Percentiles rank a stretch among this genome's conserved stretches.
These are phyloP conservation scores for Pollenia angustigena DNA, from an alignment of 2,888 invertebrate species.

Conservation along the genomic window DNA sequence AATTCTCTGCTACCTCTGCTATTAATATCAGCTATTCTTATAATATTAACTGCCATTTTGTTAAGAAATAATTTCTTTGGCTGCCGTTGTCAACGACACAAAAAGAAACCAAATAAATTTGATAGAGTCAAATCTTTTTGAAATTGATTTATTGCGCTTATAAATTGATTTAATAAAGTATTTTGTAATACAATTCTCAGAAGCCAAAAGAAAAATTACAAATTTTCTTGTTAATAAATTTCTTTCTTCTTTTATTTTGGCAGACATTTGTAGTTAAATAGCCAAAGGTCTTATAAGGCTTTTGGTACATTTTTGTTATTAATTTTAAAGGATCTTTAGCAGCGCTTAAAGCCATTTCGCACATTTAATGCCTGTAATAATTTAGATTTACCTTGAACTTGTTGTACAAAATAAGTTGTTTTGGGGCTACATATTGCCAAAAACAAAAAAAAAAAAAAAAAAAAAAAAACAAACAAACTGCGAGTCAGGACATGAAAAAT, in stretches of 20 bases:
- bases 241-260: background rate
- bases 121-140: constrained; percentile 6
- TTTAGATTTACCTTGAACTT: constrained; percentile 71
- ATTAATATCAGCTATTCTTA: no score
- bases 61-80: background rate
- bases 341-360: constrained; percentile 20
- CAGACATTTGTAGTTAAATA: constrained; percentile 11
- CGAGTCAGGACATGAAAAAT: background rate
- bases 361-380: constrained; percentile 48
- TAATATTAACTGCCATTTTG: no score
- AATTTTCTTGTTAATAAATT: constrained; percentile 10
- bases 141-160: constrained; percentile 51
- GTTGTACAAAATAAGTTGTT: constrained; percentile 6
- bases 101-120: background rate
- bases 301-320: background rate
- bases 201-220: background rate
- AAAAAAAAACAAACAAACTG: background rate
- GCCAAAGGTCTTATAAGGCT: constrained; percentile 12
- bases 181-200: background rate
- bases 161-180: constrained; percentile 35
- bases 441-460: constrained; percentile 51
- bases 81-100: background rate
- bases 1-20: no score
- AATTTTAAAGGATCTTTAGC: background rate
- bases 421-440: constrained; percentile 54